Conservation (phyloP, 2,888 invertebrate genomes). For the Bombylius discolor region DNA sequence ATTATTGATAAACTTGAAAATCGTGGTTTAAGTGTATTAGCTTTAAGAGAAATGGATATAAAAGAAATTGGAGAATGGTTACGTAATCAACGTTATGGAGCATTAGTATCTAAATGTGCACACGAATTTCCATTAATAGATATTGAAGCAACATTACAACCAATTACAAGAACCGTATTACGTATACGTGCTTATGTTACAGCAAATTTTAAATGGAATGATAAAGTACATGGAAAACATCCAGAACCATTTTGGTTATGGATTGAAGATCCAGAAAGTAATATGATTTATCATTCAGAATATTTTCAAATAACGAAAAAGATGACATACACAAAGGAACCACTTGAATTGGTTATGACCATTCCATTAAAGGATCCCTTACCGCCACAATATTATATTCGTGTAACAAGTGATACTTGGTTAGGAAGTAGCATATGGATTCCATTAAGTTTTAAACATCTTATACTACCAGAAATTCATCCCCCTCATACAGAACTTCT, state of each 20-base stretch:
- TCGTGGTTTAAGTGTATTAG: slow-evolving; percentile 58
- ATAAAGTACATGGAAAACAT: slow-evolving; percentile 74
- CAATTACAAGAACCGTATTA: slow-evolving; percentile 87
- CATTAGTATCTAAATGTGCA: slow-evolving; percentile 67
- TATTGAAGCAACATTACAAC: slow-evolving; percentile 76
- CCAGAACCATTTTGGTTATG: slow-evolving; percentile 93
- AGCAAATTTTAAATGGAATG: slow-evolving; percentile 76
- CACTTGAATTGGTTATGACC: slow-evolving; percentile 82
- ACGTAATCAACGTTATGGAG: slow-evolving; percentile 62
- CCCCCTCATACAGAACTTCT: slow-evolving; percentile 88
- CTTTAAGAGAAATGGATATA: slow-evolving; percentile 72
- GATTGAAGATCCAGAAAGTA: slow-evolving; percentile 92
- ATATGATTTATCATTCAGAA: slow-evolving; percentile 93
- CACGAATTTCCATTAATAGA: slow-evolving; percentile 74
- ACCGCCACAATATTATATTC: slow-evolving; percentile 83
- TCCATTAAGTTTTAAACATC: slow-evolving; percentile 64
- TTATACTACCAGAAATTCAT: slow-evolving; percentile 82
- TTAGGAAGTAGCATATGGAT: slow-evolving; percentile 45
- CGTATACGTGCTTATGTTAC: slow-evolving; percentile 67
- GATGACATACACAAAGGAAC: slow-evolving; percentile 56
- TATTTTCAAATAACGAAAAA: slow-evolving; percentile 48
- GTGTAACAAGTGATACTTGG: slow-evolving; percentile 72
- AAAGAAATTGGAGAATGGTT: slow-evolving; percentile 74
- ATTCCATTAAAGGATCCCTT: slow-evolving; percentile 86
- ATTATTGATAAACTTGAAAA: slow-evolving; percentile 71